Base-by-base conservation (phyloP, 2,797 vertebrate genomes). In the Macropodus opercularis region DNA sequence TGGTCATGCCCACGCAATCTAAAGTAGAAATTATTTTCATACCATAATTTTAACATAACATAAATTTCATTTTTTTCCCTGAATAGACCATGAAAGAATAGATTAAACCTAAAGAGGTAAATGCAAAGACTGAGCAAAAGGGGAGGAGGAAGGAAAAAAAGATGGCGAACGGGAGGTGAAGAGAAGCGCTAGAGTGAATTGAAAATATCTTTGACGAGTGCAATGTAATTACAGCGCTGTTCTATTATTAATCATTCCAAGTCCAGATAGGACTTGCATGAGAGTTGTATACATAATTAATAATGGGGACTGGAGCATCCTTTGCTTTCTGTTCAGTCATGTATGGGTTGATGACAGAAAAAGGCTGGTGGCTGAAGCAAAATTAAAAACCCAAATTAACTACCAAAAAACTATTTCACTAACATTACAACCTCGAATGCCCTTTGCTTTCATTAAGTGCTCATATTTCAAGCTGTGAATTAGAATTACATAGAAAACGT, bases 201-300 rank as follows among this genome's bases (percentile, higher is more conserved):
- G 77, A 79, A 85, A 80, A 80, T 80, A 83, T 85, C 77, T 75
- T 40, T 64, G 84, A 80, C 34, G 72, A 85, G 77, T 53, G 22
- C 71, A 63, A 62, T 82, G 76, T 87, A 89, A 90, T 91, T 90
- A 86, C 84, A 77, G 79, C 26, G 61, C 74, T 75, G 59, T 69
- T 89, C 78, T 75, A 87, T 90, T 90, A 89, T 91, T 88, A 86
- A 91, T 89, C 42, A 4, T 41, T 60, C 52, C 60, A 40, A 31
- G 79, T 70, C 60, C 73, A 72, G 77, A 87, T 79, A 84, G 71
- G 80, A 77, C 76, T 76, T 80, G 76, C 72, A 79, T 85, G 77
- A 81, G 80, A 76, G 71, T 78, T 70, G 75, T 79, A 88, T 90
- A 67, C 84, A 90, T 90, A 88, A 90, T 90, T 90, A 75, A 90